phyloP scores from a whole-genome alignment of 2,113 vertebrate species.

The Anolis carolinensis region DNA sequence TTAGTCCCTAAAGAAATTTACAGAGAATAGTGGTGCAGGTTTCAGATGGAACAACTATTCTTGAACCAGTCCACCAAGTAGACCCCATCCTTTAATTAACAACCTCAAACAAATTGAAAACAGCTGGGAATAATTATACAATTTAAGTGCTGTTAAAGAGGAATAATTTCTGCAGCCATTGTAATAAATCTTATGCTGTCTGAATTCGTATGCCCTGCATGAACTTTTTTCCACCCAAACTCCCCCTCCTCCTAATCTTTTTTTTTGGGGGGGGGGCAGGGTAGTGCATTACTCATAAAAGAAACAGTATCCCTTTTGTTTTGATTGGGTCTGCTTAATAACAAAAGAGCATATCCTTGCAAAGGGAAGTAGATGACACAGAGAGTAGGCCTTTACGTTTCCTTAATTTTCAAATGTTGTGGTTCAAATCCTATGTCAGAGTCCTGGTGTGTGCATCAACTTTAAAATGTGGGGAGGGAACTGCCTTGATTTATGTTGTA shows the following conservation, averaged over 20 bases:
- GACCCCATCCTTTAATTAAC: conserved; percentile 89
- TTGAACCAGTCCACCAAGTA: conserved; percentile 70
- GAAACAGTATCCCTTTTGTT: conserved; percentile 95
- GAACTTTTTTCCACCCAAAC: conserved; percentile 72
- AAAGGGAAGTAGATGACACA: conserved; percentile 72
- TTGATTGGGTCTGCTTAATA: conserved; percentile 90
- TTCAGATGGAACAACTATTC: conserved; percentile 69
- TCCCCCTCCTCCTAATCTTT: conserved; percentile 34
- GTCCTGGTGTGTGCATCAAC: conserved; percentile 48
- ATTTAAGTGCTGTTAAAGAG: conserved; percentile 94
- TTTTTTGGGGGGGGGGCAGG: conserved; percentile 64
- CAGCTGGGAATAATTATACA: conserved; percentile 99
- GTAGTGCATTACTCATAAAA: conserved; percentile 94
- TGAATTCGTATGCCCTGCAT: conserved; percentile 80
- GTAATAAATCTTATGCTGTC: conserved; percentile 99
- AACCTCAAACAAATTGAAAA: conserved; percentile 86
- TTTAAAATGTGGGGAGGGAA: neutral
- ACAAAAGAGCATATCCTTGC: conserved; percentile 79
- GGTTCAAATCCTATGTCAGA: conserved; percentile 58
- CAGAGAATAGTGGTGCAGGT: conserved; percentile 36
- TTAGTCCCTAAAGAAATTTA: conserved; percentile 70
- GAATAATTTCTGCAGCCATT: conserved; percentile 95
- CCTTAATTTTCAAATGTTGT: conserved; percentile 45
- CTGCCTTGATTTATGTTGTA: conserved; percentile 51
- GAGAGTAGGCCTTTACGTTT: conserved; percentile 57